Evolutionary conservation across 92 coral and sea anemone genomes (phyloP).

Genomic region (Palythoa caribaeorum): DNA sequence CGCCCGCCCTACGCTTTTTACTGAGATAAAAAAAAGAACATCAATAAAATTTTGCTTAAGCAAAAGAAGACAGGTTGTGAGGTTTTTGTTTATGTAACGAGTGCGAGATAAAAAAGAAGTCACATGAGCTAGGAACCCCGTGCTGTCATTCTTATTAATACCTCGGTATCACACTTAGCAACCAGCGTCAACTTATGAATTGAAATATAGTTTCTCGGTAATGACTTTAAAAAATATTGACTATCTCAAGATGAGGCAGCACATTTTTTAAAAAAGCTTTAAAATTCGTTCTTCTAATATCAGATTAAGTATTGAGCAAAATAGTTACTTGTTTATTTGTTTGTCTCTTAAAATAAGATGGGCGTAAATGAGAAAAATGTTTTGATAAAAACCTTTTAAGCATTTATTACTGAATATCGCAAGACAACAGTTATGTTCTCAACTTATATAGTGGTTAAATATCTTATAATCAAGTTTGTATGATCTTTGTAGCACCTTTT

Average conservation of each 20-base stretch:
- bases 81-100: constrained; percentile 33
- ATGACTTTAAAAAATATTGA: neutral
- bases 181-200: constrained; percentile 1
- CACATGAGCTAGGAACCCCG: constrained; percentile 40
- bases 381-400: neutral
- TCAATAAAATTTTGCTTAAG: neutral
- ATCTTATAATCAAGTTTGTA: neutral
- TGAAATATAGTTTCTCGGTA: neutral
- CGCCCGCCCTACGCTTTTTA: constrained; percentile 32
- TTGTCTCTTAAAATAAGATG: neutral
- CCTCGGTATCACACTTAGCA: constrained; percentile 37
- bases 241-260: neutral
- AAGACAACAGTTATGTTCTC: neutral
- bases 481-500: neutral
- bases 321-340: neutral
- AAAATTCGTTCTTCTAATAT: neutral
- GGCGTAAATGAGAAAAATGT: too few relatives aligned
- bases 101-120: neutral
- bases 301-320: neutral
- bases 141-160: constrained; percentile 26
- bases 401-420: neutral
- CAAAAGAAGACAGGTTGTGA: constrained; percentile 16
- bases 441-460: neutral
- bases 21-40: neutral
- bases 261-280: neutral